Evolutionary conservation across 2,888 invertebrate species (phyloP).

Genomic region (Leptopilina myrica): DNA sequence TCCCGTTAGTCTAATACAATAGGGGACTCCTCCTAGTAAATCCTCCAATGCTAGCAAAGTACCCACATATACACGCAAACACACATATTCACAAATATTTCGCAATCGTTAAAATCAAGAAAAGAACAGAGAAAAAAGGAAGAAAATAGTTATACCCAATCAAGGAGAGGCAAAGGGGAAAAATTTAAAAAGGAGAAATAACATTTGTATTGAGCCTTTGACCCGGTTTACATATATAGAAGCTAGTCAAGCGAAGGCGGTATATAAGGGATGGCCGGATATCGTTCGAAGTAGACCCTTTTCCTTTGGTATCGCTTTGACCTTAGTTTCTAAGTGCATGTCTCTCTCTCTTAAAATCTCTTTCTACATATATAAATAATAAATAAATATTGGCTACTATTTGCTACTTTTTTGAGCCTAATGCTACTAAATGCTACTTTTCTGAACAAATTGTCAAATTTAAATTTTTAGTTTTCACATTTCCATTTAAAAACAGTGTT

Average conservation of each 20-base stretch:
- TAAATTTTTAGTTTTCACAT: too few relatives aligned
- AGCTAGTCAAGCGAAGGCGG: constrained; percentile 42
- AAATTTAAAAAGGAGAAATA: constrained; percentile 35
- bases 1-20: constrained; percentile 40
- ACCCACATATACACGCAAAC: neutral
- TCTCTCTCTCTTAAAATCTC: too few relatives aligned
- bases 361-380: too few relatives aligned
- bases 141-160: neutral
- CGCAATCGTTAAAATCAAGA: too few relatives aligned
- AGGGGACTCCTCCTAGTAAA: constrained; percentile 36
- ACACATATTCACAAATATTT: neutral
- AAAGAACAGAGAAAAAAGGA: neutral
- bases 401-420: too few relatives aligned
- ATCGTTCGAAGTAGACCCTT: constrained; percentile 33
- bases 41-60: constrained; percentile 15
- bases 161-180: constrained; percentile 12
- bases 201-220: constrained; percentile 26
- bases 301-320: constrained; percentile 21
- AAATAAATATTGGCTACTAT: too few relatives aligned
- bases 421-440: too few relatives aligned
- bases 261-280: constrained; percentile 47
- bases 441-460: too few relatives aligned
- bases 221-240: constrained; percentile 25
- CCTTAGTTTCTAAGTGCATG: neutral
- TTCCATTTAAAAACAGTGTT: too few relatives aligned